These are phyloP conservation scores for Hydraecia micacea DNA, from an alignment of 2,888 invertebrate species.

Conservation along the genomic window DNA sequence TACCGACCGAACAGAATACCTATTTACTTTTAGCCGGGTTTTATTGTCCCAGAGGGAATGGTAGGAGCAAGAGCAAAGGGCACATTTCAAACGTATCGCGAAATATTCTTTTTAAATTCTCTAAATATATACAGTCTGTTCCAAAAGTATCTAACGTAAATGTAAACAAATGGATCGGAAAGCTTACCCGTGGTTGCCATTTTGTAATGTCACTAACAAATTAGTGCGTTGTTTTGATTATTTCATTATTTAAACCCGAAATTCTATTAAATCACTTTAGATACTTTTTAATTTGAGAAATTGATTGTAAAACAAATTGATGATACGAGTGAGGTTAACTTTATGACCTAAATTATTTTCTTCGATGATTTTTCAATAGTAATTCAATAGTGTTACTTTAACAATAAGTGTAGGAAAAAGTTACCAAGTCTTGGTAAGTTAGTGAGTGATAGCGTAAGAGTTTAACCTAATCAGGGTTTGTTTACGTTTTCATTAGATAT, in stretches of 20 bases:
- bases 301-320: background rate
- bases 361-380: background rate
- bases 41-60: slow-evolving; percentile 61
- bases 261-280: background rate
- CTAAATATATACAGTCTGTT: slow-evolving; percentile 27
- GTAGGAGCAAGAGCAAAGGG: slow-evolving; percentile 49
- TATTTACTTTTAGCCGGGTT: slow-evolving; percentile 68
- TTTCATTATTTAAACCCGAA: background rate
- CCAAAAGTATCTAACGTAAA: background rate
- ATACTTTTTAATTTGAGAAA: background rate
- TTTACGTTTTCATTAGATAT: background rate
- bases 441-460: background rate
- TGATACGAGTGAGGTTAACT: no score
- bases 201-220: background rate
- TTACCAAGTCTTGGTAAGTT: background rate
- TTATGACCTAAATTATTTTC: no score
- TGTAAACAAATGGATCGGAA: background rate
- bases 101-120: slow-evolving; percentile 61
- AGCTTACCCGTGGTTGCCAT: no score
- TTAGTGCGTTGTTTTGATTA: background rate
- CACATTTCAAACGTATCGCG: slow-evolving; percentile 62
- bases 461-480: background rate
- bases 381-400: background rate
- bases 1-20: slow-evolving; percentile 68
- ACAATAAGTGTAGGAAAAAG: no score